Evolutionary conservation across 2,797 vertebrate species (phyloP).

Genomic region (Vultur gryphus): DNA sequence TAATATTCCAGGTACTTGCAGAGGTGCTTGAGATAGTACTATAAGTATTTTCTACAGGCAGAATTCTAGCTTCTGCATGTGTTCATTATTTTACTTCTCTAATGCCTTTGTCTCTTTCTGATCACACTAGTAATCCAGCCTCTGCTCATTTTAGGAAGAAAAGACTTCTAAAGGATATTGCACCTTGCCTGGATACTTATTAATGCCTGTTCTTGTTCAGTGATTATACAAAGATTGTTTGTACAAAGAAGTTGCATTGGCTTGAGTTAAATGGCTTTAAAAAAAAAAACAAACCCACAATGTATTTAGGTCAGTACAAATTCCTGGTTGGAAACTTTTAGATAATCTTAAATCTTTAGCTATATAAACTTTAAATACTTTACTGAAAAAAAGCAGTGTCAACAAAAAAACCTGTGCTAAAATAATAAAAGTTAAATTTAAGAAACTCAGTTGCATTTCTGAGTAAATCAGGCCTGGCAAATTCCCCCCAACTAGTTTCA

Average conservation of each 20-base stretch:
- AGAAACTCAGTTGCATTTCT: background rate
- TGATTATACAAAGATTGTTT: slow-evolving; percentile 51
- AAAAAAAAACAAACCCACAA: background rate
- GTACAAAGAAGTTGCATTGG: slow-evolving; percentile 1
- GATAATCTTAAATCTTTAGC: slow-evolving; percentile 37
- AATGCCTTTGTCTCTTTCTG: background rate
- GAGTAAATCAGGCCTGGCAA: background rate
- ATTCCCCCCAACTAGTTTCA: background rate
- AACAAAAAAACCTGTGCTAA: background rate
- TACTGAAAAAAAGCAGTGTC: background rate
- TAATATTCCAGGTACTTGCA: background rate
- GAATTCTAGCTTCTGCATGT: background rate
- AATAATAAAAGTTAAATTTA: background rate
- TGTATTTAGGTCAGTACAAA: slow-evolving; percentile 57
- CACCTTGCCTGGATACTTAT: slow-evolving; percentile 14
- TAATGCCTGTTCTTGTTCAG: slow-evolving; percentile 33
- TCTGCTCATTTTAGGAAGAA: background rate
- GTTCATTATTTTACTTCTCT: background rate
- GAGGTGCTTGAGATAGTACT: background rate
- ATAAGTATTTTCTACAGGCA: background rate
- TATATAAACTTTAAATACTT: background rate
- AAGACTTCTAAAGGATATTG: slow-evolving; percentile 10
- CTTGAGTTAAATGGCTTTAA: background rate
- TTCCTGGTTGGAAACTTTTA: slow-evolving; percentile 21
- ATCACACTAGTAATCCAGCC: background rate